Evolutionary conservation across 2,888 invertebrate genomes (phyloP).

Genomic region (Tetranychus truncatus): DNA sequence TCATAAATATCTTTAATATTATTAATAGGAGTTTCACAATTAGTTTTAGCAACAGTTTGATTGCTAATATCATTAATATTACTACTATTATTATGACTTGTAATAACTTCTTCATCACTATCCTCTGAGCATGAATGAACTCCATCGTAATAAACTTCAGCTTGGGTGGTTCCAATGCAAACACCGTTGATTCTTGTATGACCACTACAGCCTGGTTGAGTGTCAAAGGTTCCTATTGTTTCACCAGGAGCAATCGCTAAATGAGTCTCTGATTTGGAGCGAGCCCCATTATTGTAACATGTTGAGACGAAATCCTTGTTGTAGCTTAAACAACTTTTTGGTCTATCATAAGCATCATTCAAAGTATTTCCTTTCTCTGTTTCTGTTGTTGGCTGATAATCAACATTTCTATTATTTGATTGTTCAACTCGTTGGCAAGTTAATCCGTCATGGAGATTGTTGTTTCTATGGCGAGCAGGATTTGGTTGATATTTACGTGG

Average conservation of each 20-base stretch:
- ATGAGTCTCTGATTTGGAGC: slow-evolving; percentile 9
- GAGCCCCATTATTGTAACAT: not conserved
- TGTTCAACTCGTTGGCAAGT: not conserved
- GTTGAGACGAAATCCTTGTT: not conserved
- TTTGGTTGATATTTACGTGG: slow-evolving; percentile 2
- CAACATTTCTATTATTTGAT: not conserved
- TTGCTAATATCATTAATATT: not conserved
- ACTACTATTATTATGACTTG: not conserved
- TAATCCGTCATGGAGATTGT: not conserved
- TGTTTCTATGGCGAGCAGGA: not conserved
- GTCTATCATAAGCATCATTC: not conserved
- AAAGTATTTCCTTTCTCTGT: not conserved
- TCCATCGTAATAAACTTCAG: slow-evolving; percentile 6
- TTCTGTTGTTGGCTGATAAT: not conserved
- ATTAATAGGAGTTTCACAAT: not conserved
- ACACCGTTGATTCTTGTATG: not conserved
- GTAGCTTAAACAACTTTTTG: slow-evolving; percentile 6
- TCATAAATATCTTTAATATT: not conserved
- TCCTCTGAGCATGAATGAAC: not conserved
- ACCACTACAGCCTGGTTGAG: not conserved
- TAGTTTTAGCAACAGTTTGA: not conserved
- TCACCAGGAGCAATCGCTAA: not conserved
- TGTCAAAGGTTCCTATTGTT: not conserved
- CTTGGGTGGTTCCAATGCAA: not conserved
- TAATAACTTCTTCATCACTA: not conserved